Evolutionary conservation across 2,113 vertebrate genomes (phyloP).

Genomic region (Prolemur simus): DNA sequence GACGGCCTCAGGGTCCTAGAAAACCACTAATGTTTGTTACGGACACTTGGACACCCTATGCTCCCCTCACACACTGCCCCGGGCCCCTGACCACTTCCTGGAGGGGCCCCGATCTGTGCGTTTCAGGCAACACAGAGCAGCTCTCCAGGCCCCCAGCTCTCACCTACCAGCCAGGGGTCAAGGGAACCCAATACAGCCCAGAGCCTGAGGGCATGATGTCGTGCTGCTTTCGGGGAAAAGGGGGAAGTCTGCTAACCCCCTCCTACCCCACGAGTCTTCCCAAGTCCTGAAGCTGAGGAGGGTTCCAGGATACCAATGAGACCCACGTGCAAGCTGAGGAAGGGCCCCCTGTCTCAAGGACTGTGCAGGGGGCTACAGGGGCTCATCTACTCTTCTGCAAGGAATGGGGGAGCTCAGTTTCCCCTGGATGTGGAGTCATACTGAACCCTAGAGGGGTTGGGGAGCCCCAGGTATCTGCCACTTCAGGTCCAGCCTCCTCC

Average conservation of each 20-base stretch:
- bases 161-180: background rate
- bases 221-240: background rate
- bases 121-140: background rate
- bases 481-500: background rate
- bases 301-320: background rate
- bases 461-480: background rate
- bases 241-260: background rate
- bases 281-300: background rate
- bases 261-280: background rate
- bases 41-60: background rate
- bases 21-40: background rate
- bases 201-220: background rate
- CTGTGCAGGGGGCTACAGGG: background rate
- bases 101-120: background rate
- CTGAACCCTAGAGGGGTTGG: too few relatives aligned
- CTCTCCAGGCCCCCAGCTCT: background rate
- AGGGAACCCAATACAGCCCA: background rate
- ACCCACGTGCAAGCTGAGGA: background rate
- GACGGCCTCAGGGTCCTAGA: slow-evolving; percentile 17
- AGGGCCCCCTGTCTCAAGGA: background rate
- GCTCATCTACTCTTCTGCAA: background rate
- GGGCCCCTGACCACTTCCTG: background rate
- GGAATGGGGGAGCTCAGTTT: background rate
- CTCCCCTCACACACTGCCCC: background rate
- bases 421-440: background rate